Evolutionary conservation across 2,113 vertebrate genomes (phyloP).

Genomic region (Nothocercus nigrocapillus): DNA sequence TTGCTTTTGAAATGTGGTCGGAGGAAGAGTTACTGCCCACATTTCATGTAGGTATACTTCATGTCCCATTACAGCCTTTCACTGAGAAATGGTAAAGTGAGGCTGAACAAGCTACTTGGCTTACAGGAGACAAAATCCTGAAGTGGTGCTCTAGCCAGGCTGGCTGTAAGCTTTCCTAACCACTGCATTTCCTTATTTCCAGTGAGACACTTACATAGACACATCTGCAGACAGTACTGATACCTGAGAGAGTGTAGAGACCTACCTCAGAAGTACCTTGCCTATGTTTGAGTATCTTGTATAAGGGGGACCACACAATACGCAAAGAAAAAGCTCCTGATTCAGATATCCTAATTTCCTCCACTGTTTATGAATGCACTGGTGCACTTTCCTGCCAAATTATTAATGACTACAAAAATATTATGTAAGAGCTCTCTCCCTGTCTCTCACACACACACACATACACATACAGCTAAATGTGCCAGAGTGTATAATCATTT

Average conservation of each 20-base stretch:
- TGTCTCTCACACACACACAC: background rate
- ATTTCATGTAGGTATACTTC: background rate
- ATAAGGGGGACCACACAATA: background rate
- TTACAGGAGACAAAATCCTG: background rate
- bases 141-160: background rate
- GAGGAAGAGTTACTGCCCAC: background rate
- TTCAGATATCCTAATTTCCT: background rate
- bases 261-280: background rate
- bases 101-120: background rate
- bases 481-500: background rate
- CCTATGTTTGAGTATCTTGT: background rate
- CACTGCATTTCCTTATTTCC: background rate
- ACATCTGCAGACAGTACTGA: background rate
- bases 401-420: background rate
- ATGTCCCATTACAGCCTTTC: background rate
- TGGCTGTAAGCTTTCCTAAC: background rate
- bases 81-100: background rate
- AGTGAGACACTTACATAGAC: background rate
- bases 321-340: background rate
- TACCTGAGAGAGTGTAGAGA: background rate
- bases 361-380: background rate
- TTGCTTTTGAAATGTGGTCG: background rate
- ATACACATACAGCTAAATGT: background rate
- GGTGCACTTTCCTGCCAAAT: background rate
- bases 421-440: background rate